Evolutionary conservation across 2,888 invertebrate genomes (phyloP), one percentile per base, ranked within the genome.

Genomic region (Orchestes rusci): DNA sequence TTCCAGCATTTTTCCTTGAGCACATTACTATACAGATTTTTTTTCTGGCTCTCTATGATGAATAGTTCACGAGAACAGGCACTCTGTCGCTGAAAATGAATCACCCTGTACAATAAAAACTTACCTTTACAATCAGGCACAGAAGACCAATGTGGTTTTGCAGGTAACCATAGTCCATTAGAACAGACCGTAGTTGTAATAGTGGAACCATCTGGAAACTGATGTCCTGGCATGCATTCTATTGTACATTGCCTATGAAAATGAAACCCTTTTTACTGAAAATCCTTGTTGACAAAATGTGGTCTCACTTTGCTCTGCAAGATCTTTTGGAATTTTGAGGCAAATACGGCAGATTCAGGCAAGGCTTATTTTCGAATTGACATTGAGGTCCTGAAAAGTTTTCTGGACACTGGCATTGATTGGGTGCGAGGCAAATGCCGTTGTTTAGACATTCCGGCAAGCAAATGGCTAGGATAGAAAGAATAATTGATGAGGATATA

Each of bases 361-460:
- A 88, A 0, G 83, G 80, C 46, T 78, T 79, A 60, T 78, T 81
- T 62, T 82, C 80, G 51, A 76, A 77, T 69, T 89, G 82, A 60
- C 90, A 90, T 56, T 76, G 74, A 0, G 77, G 75, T 3, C 89
- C 89, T 31, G 75, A 74, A 67, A 72, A 89, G 60, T 80, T 80
- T 35, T 78, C 74, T 0, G 83, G 76, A 57, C 92, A 93, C 29
- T 77, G 68, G 59, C 92, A 93, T 0, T 78, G 71, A 61, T 87
- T 82, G 0, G 84, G 82, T 17, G 74, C 74, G 2, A 83, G 64
- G 59, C 92, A 93, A 37, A 84, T 80, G 1, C 92, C 92, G 40
- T 78, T 82, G 66, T 92, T 89, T 61, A 80, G 73, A 64, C 92
- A 93, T 0, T 74, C 70, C 0, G 84, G 84, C 15, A 74, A 64